Conservation (phyloP, 2,113 vertebrate genomes). For the Labrus mixtus region DNA sequence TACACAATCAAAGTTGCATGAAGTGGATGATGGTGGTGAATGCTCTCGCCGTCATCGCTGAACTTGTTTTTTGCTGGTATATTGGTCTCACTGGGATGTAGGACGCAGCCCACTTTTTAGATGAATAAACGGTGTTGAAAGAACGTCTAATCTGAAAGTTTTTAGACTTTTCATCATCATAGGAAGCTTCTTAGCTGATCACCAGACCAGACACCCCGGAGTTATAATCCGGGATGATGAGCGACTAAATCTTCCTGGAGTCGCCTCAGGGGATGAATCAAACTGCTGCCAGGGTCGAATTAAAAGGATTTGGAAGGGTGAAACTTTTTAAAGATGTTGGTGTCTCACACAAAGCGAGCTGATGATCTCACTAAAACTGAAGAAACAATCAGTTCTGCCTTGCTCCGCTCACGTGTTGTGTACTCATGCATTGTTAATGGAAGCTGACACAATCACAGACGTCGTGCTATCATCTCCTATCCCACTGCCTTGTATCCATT, state of each 20-base stretch:
- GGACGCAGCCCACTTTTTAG: too few species aligned
- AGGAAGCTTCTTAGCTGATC: slow-evolving; percentile 12
- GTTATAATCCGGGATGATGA: slow-evolving; percentile 63
- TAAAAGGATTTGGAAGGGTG: background rate
- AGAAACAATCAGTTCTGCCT: background rate
- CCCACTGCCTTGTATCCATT: slow-evolving; percentile 10
- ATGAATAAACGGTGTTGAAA: background rate
- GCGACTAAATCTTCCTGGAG: slow-evolving; percentile 43
- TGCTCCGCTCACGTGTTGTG: background rate
- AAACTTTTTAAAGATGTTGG: too few species aligned
- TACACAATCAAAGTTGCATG: too few species aligned
- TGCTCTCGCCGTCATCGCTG: too few species aligned
- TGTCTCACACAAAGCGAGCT: too few species aligned
- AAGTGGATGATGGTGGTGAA: too few species aligned
- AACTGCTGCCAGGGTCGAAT: slow-evolving; percentile 36
- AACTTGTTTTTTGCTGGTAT: too few species aligned
- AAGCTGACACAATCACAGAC: slow-evolving; percentile 3
- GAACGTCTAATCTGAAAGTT: background rate
- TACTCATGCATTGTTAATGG: background rate
- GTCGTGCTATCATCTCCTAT: slow-evolving; percentile 3
- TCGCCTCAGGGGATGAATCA: slow-evolving; percentile 58
- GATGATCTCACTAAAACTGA: too few species aligned
- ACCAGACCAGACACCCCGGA: slow-evolving; percentile 18
- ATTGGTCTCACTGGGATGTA: too few species aligned
- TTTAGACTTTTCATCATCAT: slow-evolving; percentile 15